phyloP scores from a whole-genome alignment of 2,113 vertebrate species.

The Leptosomus discolor region DNA sequence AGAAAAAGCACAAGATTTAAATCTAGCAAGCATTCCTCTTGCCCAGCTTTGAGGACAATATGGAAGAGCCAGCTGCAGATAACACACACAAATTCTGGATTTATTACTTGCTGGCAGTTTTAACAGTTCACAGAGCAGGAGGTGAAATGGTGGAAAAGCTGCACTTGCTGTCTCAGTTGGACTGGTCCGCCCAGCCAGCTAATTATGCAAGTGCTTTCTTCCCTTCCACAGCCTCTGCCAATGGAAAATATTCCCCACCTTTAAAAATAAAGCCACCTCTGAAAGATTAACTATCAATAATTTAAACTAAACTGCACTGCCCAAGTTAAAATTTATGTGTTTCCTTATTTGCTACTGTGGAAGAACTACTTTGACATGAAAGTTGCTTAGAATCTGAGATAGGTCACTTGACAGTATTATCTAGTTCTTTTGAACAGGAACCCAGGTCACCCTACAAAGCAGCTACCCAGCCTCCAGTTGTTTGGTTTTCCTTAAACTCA shows the following conservation, averaged over 20 bases:
- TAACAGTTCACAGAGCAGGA: not conserved
- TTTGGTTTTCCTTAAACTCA: not conserved
- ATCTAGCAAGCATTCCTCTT: not conserved
- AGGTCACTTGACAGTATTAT: not conserved
- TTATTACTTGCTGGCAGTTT: conserved; percentile 35
- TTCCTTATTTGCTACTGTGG: not conserved
- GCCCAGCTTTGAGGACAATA: not conserved
- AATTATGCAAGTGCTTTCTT: conserved; percentile 17
- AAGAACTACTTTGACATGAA: not conserved
- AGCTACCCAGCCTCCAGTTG: not conserved
- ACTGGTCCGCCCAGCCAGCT: conserved; percentile 41
- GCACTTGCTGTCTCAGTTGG: not conserved
- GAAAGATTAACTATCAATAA: not conserved
- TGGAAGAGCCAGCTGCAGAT: not conserved
- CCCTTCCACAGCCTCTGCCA: conserved; percentile 22
- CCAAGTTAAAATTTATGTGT: not conserved
- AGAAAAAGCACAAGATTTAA: not conserved
- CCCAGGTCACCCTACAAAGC: not conserved
- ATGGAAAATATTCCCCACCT: not conserved
- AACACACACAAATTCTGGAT: not conserved
- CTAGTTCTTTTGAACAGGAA: not conserved
- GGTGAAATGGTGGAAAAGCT: not conserved
- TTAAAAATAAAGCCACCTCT: not conserved
- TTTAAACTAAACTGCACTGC: not conserved
- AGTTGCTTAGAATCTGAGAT: not conserved